These are phyloP conservation scores for Brassicogethes aeneus DNA, from an alignment of 2,888 invertebrate genomes.

Conservation along the genomic window DNA sequence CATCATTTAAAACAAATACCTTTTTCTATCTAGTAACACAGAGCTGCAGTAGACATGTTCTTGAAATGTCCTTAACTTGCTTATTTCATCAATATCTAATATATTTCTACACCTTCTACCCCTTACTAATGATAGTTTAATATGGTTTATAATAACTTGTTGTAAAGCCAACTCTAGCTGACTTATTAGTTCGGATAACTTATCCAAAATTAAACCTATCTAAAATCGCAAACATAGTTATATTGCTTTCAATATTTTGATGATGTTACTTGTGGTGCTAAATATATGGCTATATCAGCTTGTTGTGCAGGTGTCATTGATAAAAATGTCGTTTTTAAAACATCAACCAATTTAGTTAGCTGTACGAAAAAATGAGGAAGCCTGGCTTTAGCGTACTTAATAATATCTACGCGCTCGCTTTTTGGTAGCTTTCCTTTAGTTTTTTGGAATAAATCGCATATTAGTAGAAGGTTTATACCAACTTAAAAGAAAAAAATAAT, in stretches of 20 bases:
- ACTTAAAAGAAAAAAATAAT: constrained; percentile 37
- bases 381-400: constrained; percentile 55
- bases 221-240: constrained; percentile 31
- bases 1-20: constrained; percentile 31
- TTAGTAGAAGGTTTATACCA: constrained; percentile 46
- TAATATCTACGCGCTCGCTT: constrained; percentile 57
- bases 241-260: not conserved
- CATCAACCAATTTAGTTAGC: constrained; percentile 50
- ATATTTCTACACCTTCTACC: not conserved
- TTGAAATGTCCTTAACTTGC: constrained; percentile 46
- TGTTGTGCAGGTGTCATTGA: constrained; percentile 49
- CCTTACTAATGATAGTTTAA: not conserved
- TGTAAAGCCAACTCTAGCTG: constrained; percentile 53
- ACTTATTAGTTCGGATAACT: constrained; percentile 48
- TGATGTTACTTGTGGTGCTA: constrained; percentile 53
- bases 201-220: constrained; percentile 54
- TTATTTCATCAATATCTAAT: constrained; percentile 44
- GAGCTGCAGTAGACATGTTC: constrained; percentile 47
- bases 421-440: constrained; percentile 51
- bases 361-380: constrained; percentile 58
- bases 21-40: constrained; percentile 47
- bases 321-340: constrained; percentile 50
- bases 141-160: constrained; percentile 44
- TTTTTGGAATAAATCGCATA: constrained; percentile 57
- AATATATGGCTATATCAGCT: constrained; percentile 53